These are phyloP conservation scores for Sarotherodon lohbergeri DNA, from an alignment of 2,113 vertebrate species.

Conservation along the genomic window DNA sequence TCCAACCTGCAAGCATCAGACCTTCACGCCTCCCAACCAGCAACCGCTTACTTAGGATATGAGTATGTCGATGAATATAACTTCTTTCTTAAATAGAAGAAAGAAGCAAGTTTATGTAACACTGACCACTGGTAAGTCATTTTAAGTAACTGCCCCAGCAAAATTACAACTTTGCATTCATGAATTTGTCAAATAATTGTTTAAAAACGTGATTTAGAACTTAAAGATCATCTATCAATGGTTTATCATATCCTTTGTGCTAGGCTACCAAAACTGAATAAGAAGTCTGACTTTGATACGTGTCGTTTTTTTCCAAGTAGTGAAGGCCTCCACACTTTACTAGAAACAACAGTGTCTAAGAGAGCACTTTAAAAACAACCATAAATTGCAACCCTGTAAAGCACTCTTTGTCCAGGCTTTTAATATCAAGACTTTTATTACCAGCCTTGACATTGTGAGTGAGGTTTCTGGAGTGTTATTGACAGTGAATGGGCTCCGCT, in stretches of 20 bases:
- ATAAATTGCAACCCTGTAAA: not conserved
- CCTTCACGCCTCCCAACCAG: not conserved
- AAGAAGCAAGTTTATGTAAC: not conserved
- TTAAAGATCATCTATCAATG: not conserved
- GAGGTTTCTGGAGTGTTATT: not conserved
- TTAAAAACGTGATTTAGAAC: not conserved
- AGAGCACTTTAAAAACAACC: not conserved
- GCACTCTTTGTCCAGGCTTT: slow-evolving; percentile 19
- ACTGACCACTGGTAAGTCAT: not conserved
- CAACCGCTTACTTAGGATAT: not conserved
- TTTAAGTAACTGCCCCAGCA: not conserved
- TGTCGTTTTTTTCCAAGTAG: not conserved
- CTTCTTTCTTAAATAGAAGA: not conserved
- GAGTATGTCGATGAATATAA: not conserved
- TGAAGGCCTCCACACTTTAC: not conserved
- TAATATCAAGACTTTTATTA: slow-evolving; percentile 52
- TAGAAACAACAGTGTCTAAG: slow-evolving; percentile 15
- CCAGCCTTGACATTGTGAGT: slow-evolving; percentile 7
- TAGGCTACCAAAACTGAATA: not conserved
- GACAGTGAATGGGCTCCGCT: not conserved
- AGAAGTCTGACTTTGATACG: not conserved
- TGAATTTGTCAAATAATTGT: not conserved
- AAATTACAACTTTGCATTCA: not conserved
- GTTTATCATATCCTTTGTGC: not conserved
- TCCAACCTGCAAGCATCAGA: not conserved